A percentile compares a stretch with the other conserved stretches of the same genome.
Conservation (phyloP, 2,888 invertebrate species). For the Elmis aenea region DNA sequence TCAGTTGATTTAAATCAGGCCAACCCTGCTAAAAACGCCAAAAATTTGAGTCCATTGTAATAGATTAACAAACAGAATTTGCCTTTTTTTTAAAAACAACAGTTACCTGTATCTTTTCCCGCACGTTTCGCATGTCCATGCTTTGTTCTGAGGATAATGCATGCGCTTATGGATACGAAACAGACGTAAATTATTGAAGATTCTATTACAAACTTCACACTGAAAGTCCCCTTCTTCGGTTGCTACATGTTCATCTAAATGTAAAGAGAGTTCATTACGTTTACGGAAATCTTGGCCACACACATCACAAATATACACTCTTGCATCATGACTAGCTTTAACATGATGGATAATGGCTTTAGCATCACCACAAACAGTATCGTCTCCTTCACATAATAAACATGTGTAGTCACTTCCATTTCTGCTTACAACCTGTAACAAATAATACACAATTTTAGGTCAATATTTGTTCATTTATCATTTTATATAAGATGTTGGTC, state of each 20-base stretch:
- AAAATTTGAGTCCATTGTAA: no score
- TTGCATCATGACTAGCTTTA: slow-evolving; percentile 55
- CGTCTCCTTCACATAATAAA: slow-evolving; percentile 47
- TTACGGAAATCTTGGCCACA: slow-evolving; percentile 63
- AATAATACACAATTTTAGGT: slow-evolving; percentile 7
- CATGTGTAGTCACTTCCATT: slow-evolving; percentile 53
- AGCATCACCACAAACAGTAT: slow-evolving; percentile 50
- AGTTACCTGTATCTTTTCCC: slow-evolving; percentile 59
- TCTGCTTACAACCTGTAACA: slow-evolving; percentile 30
- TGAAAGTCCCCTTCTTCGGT: slow-evolving; percentile 60
- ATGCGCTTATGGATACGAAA: slow-evolving; percentile 61
- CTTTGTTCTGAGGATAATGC: slow-evolving; percentile 57
- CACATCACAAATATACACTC: slow-evolving; percentile 65
- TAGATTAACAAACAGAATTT: slow-evolving; percentile 3
- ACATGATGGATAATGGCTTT: slow-evolving; percentile 59
- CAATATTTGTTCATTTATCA: background rate
- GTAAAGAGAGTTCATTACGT: slow-evolving; percentile 58
- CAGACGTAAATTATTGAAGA: slow-evolving; percentile 56
- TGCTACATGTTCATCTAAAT: slow-evolving; percentile 60
- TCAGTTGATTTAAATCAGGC: no score
- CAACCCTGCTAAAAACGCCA: background rate
- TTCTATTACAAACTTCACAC: slow-evolving; percentile 59
- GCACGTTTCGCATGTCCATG: slow-evolving; percentile 62
- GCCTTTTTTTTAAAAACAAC: background rate
- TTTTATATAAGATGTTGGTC: background rate